Percentiles rank a stretch among this genome's conserved stretches.
phyloP scores from a whole-genome alignment of 2,113 vertebrate genomes.

The Aphyosemion australe region DNA sequence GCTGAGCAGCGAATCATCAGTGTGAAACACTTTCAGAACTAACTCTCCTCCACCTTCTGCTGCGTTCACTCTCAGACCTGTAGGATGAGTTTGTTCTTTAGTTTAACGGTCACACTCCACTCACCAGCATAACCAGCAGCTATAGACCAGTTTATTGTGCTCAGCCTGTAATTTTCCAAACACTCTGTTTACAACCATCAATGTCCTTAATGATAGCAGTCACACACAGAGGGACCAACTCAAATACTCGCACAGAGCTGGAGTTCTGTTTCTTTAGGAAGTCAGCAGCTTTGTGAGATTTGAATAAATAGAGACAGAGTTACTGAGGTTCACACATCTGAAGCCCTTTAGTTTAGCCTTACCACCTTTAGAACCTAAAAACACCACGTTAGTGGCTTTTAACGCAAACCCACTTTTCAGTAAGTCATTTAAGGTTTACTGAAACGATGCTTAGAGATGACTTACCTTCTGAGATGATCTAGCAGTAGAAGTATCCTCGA shows the following conservation, averaged over 20 bases:
- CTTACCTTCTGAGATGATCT: conserved; percentile 51
- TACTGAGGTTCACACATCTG: too few relatives aligned
- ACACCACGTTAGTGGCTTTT: too few relatives aligned
- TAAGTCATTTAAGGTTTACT: neutral
- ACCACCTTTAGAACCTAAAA: too few relatives aligned
- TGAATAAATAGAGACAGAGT: too few relatives aligned
- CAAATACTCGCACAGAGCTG: too few relatives aligned
- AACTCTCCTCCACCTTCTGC: conserved; percentile 18
- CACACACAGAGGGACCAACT: too few relatives aligned
- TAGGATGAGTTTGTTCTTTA: neutral
- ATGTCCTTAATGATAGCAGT: too few relatives aligned
- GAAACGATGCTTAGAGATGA: neutral
- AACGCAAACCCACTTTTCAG: too few relatives aligned
- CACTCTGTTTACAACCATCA: neutral
- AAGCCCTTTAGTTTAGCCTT: neutral
- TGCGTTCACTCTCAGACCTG: conserved; percentile 15
- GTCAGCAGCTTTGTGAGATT: too few relatives aligned
- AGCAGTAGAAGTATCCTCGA: conserved; percentile 2
- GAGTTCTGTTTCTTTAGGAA: too few relatives aligned
- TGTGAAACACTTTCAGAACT: conserved; percentile 32
- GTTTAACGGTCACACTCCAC: conserved; percentile 19
- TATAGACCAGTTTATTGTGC: neutral
- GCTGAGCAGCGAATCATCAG: conserved; percentile 26
- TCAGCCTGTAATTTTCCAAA: neutral
- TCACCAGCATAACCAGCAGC: neutral